Base-by-base conservation (phyloP, 2,113 vertebrate genomes). In the Indicator indicator region DNA sequence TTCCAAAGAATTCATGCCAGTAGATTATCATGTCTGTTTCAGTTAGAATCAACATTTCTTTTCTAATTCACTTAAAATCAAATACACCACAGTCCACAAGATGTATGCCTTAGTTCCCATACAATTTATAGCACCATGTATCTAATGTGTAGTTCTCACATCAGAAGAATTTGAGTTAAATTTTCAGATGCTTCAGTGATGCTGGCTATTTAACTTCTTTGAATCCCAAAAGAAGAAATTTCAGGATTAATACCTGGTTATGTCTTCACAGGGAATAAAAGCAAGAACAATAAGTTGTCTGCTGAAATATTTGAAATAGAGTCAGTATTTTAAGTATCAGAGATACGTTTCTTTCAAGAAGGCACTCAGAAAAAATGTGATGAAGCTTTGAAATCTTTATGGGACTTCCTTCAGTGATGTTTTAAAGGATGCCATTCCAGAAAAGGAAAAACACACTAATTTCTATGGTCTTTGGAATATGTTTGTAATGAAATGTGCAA, bases 1-100 rank as follows among this genome's bases (percentile, higher is more conserved):
- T 97, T 96, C 88, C 88, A 95, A 94, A 94, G 84, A 52, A 75
- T 90, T 48, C 70, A 87, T 97, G 95, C 88, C 93, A 97, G 89
- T 82, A 93, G 92, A 97, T 97, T 94, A 97, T 96, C 86, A 89
- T 88, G 95, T 97, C 94, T 97, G 76, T 95, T 97, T 96, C 96
- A 73, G 67, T 98, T 97, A 98, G 90, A 97, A 97, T 97, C 97
- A 97, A 95, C 97, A 96, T 96, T 97, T 96, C 63, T 93, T 97
- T 97, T 96, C 95, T 95, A 94, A 93, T 90, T 97, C 93, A 90
- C 88, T 97, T 96, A 96, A 97, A 97, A 94, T 95, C 91, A 97
- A 97, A 97, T 93, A 67, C 40, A 94, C 36, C 77, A 90, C 73
- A 82, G 64, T 94, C 84, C 77, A 94, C 94, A 87, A 94, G 79